Base-by-base conservation (phyloP, 2,113 vertebrate genomes). In the Apteryx mantelli region DNA sequence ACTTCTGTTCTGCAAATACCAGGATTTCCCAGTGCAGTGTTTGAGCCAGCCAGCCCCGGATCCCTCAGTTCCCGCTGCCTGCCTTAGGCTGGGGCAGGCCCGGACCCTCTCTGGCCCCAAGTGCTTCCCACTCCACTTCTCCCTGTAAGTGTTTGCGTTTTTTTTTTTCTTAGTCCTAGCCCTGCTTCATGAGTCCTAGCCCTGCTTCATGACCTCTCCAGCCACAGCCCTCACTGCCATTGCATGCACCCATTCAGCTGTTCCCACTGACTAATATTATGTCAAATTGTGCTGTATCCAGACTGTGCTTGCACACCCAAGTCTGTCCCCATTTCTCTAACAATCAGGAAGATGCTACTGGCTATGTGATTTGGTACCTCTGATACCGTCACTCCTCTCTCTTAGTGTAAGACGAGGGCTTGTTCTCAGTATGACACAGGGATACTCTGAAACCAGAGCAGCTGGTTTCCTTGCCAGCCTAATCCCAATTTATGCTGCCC, bases 201-300 rank as follows among this genome's bases (percentile, higher is more conserved):
- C 44, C 44, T 46, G 44, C 26, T 25, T 17, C 78, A 44, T 4
- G 30, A 26, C 24, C 26, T 68, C 34, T 79, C 66, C 63, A 63
- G 61, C 36, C 18, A 1, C 1, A 48, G 73, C 19, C 32, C 64
- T 34, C 1, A 0, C 40, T 86, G 53, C 53, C 0, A 0, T 32
- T 44, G 20, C 8, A 8, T 10, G 24, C 40, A 36, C 34, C 46
- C 1, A 0, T 48, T 69, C 36, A 55, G n/a, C 55, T 84, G 48
- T 40, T 85, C 60, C 60, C 42, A 11, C 46, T 7, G 52, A 14
- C 25, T 55, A 14, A 13, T 46, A 6, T 10, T 3, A 15, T 38
- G 56, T 32, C 40, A 64, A 3, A 9, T 20, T 20, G 48, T 64
- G 9, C 48, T 1, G 1, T 38, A 19, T 48, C 2, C 1, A 38